Conservation (phyloP, 2,113 vertebrate species). For the Cynoglossus semilaevis region DNA sequence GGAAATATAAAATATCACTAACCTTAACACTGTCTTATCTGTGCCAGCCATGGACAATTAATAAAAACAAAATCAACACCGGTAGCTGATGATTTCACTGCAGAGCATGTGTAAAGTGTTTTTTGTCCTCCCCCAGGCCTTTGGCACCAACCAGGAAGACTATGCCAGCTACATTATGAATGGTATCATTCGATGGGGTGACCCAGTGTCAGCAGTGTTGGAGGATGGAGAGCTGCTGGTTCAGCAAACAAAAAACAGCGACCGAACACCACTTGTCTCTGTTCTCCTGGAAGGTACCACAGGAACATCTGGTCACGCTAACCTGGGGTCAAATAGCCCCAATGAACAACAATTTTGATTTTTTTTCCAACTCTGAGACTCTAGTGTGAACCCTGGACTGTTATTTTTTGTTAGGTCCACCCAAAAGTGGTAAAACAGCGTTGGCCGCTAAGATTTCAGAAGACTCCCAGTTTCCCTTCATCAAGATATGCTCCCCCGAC, state of each 20-base stretch:
- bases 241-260: slow-evolving; percentile 95
- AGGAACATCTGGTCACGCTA: not conserved
- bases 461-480: slow-evolving; percentile 96
- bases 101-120: too few species aligned
- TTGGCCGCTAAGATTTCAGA: slow-evolving; percentile 93
- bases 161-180: slow-evolving; percentile 98
- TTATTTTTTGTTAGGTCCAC: slow-evolving; percentile 79
- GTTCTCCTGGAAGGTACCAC: slow-evolving; percentile 89
- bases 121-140: slow-evolving; percentile 76
- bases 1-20: too few species aligned
- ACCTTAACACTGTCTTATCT: too few species aligned
- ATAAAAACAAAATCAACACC: too few species aligned
- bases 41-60: too few species aligned
- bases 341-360: too few species aligned
- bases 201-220: slow-evolving; percentile 86
- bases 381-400: too few species aligned
- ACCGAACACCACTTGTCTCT: slow-evolving; percentile 92
- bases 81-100: not conserved
- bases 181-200: slow-evolving; percentile 93
- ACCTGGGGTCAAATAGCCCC: not conserved
- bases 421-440: slow-evolving; percentile 94
- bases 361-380: too few species aligned
- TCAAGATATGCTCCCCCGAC: slow-evolving; percentile 98
- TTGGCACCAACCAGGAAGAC: slow-evolving; percentile 96
- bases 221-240: slow-evolving; percentile 93